Conservation (phyloP, 2,888 invertebrate genomes). For the Trisateles emortualis region DNA sequence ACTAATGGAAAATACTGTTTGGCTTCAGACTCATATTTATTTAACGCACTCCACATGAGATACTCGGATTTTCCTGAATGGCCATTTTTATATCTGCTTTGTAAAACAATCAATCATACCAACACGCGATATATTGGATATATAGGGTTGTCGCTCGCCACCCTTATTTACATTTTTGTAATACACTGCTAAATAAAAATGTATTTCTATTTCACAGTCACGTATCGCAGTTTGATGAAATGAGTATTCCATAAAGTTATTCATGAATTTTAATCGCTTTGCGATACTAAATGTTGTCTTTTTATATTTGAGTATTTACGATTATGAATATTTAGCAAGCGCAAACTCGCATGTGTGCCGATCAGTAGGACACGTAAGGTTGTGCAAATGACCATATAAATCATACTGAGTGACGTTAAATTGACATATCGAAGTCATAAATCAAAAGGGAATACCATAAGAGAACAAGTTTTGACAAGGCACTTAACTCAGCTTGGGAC, state of each 20-base stretch:
- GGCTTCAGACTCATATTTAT: slow-evolving; percentile 70
- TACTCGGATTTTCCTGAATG: slow-evolving; percentile 40
- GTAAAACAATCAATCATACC: slow-evolving; percentile 40
- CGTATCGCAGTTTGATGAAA: slow-evolving; percentile 4
- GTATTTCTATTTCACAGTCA: slow-evolving; percentile 21
- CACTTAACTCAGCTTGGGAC: slow-evolving; percentile 72
- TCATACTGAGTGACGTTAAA: slow-evolving; percentile 81
- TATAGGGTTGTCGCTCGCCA: slow-evolving; percentile 26
- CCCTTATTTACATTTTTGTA: slow-evolving; percentile 36
- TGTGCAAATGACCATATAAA: slow-evolving; percentile 78
- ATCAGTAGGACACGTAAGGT: slow-evolving; percentile 50
- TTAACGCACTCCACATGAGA: slow-evolving; percentile 58
- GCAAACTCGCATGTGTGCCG: slow-evolving; percentile 33
- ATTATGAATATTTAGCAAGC: slow-evolving; percentile 14
- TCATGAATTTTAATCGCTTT: slow-evolving; percentile 2
- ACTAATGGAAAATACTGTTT: slow-evolving; percentile 83
- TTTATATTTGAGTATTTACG: slow-evolving; percentile 11
- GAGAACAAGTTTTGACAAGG: slow-evolving; percentile 83
- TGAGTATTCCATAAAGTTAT: neutral
- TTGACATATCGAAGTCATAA: slow-evolving; percentile 83
- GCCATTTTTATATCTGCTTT: slow-evolving; percentile 36
- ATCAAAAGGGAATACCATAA: slow-evolving; percentile 77
- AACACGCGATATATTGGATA: slow-evolving; percentile 23
- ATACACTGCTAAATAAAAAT: slow-evolving; percentile 26
- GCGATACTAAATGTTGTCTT: slow-evolving; percentile 2